These are phyloP conservation scores for Deladenus siricidicola DNA, from an alignment of 2,888 invertebrate species.

Conservation along the genomic window DNA sequence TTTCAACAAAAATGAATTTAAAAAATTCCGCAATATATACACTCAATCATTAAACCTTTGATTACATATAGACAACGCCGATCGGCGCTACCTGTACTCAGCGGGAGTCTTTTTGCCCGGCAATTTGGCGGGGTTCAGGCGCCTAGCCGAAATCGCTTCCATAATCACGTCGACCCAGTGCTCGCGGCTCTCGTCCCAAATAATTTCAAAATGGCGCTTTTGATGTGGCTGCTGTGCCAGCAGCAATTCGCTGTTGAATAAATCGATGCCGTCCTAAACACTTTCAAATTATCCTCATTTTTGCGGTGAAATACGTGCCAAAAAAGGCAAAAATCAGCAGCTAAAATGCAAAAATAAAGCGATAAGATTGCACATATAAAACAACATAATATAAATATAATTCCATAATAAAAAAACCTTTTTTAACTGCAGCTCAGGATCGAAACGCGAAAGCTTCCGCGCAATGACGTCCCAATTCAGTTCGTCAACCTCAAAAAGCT, in stretches of 20 bases:
- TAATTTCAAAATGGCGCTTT: constrained; percentile 31
- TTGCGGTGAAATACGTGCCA: too few species aligned
- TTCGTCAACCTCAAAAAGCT: constrained; percentile 13
- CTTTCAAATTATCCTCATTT: too few species aligned
- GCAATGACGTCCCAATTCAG: constrained; percentile 35
- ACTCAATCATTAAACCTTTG: too few species aligned
- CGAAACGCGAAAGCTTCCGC: constrained; percentile 21
- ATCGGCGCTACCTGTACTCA: too few species aligned
- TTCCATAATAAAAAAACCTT: constrained; percentile 16
- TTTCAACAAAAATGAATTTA: too few species aligned
- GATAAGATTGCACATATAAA: neutral
- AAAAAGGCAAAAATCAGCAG: too few species aligned
- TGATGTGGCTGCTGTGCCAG: constrained; percentile 24
- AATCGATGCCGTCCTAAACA: constrained; percentile 44
- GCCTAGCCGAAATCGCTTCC: constrained; percentile 15
- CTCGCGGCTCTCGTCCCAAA: constrained; percentile 46
- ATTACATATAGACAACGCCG: too few species aligned
- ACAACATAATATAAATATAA: neutral
- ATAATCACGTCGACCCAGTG: constrained; percentile 30
- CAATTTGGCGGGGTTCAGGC: too few species aligned
- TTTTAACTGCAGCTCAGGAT: constrained; percentile 41
- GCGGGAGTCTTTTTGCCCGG: too few species aligned
- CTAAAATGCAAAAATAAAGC: neutral
- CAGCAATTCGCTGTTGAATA: constrained; percentile 45
- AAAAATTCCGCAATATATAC: too few species aligned